phyloP scores from a whole-genome alignment of 2,888 invertebrate genomes.

The Cantharis flavilabris region DNA sequence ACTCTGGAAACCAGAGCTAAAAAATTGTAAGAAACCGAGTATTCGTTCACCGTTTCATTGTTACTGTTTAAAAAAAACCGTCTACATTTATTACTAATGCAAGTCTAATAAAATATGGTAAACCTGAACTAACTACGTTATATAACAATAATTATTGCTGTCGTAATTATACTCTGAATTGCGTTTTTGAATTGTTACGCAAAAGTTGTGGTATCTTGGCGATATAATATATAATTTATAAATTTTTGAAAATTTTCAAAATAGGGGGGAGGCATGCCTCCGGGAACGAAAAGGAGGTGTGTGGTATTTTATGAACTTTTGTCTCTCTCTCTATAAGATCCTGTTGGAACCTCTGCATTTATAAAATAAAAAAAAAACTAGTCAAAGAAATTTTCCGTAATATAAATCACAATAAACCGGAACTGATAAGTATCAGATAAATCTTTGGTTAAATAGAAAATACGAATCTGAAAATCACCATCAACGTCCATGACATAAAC shows the following conservation, averaged over 20 bases:
- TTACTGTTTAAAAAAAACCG: background rate
- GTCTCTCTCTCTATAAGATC: too few species aligned
- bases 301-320: too few species aligned
- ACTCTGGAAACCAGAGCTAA: background rate
- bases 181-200: background rate
- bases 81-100: background rate
- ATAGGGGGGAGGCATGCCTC: too few species aligned
- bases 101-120: background rate
- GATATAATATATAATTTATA: background rate
- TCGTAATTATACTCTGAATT: background rate
- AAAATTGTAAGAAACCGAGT: background rate
- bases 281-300: too few species aligned
- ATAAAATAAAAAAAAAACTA: background rate
- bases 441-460: background rate
- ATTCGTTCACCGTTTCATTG: background rate
- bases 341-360: too few species aligned
- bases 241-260: background rate
- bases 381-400: background rate
- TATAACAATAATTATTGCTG: background rate
- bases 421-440: background rate
- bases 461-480: background rate
- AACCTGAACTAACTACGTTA: background rate
- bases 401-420: background rate
- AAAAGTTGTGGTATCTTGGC: background rate
- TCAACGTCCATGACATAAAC: background rate